Evolutionary conservation across 2,797 vertebrate genomes (phyloP), one percentile per base, ranked within the genome.

Genomic region (Myoxocephalus aenaeus): DNA sequence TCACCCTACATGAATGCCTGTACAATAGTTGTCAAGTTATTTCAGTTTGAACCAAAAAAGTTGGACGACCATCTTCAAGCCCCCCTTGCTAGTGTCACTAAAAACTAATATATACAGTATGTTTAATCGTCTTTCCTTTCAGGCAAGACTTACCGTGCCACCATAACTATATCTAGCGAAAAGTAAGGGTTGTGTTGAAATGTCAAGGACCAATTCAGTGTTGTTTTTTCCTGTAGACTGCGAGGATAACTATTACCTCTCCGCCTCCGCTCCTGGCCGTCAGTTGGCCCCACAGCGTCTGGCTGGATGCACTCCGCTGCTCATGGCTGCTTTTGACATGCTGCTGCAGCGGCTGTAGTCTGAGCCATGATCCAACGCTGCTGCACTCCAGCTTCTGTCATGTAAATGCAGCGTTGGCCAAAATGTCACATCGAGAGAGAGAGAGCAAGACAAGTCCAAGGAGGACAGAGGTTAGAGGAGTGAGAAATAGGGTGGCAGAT

Each of bases 251-350:
- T 10, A 50, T 82, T 75, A 82, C 70, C 72, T 72, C 42, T 56
- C 27, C 22, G 65, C 66, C 85, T 78, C 63, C 38, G 14, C 34
- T 25, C 58, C 66, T 18, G 79, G 65, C 62, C 25, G 40, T 75
- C 51, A 64, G 44, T 2, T 27, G 59, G 63, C 18, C 53, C 6
- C 38, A 74, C 71, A 36, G 17, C 9, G 34, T 73, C 54, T 25
- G 63, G 22, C 46, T 76, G 59, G 79, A 85, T 84, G 69, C 82
- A 20, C 80, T 66, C 59, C 15, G 38, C 58, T 70, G 75, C 73
- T 67, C 80, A 61, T 50, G 63, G 73, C 83, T 79, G 76, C 61
- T 71, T 72, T 25, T 73, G 77, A 75, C 81, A 67, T 13, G 51
- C 56, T 62, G 77, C 57, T 77, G 75, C 67, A 36, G 61, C 66